Base-by-base conservation (phyloP, 2,888 invertebrate species). In the Sphinx pinastri region DNA sequence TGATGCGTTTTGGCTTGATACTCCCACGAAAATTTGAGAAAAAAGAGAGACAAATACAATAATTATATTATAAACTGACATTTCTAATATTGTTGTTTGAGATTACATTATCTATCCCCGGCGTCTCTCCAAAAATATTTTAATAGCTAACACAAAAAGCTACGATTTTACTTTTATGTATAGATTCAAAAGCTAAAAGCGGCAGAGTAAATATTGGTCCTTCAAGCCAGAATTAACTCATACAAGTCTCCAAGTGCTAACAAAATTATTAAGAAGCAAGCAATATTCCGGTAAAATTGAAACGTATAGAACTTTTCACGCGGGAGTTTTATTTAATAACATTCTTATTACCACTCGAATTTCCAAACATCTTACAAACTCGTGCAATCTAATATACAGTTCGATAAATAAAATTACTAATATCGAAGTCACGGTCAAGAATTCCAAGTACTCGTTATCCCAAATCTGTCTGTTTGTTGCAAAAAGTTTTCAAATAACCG, bases 321-420 rank as follows among this genome's bases (percentile, higher is more conserved):
- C 5, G 47, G 12, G 60, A 49, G 49, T 63, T 63, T 63, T 47
- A 19, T 47, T 60, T 47, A 47, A 60, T 60, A 60, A 47, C 60
- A 12, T 63, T 19, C 16, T 13, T 49, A 63, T 47, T 13, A 13
- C 49, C 19, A 49, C 45, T 63, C 19, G 19, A 19, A 49, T 63
- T 19, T 19, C 16, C n/a, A 4, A 16, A 47, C 47, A 14, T 16
- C 14, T 16, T 0, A 8, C 31, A 13, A 63, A 63, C 63, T 63
- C 13, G n/a, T 45, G 19, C 49, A 63, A 63, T 49, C 49, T 63
- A 49, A 63, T 63, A 49, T 47, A 16, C 10, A 19, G 63, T 63
- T 63, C 25, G 63, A 63, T 63, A 63, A 63, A 63, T 49, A 49
- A 49, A 49, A 63, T 63, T 63, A 63, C 49, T 47, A 25, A 57